Evolutionary conservation across 2,113 vertebrate genomes (phyloP).

Genomic region (Malurus cyaneus): DNA sequence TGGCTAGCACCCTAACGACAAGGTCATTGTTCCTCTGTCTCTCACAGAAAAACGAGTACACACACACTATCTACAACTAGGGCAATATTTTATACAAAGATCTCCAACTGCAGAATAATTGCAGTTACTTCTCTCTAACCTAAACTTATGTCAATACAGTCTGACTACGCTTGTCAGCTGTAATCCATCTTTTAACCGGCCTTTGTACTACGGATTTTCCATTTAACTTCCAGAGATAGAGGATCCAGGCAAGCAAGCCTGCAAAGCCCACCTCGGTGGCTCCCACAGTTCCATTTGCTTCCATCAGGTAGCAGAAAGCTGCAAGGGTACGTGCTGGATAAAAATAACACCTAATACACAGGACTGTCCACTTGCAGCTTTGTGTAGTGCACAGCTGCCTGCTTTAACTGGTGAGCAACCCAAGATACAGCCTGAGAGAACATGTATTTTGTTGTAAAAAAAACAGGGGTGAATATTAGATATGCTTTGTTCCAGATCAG

Average conservation of each 20-base stretch:
- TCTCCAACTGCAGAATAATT: conserved; percentile 23
- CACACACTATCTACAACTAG: conserved; percentile 18
- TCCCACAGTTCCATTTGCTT: background rate
- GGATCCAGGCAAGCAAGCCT: background rate
- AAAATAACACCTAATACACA: background rate
- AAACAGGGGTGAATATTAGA: background rate
- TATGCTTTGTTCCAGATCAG: background rate
- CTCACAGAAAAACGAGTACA: conserved; percentile 27
- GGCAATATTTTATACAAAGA: conserved; percentile 56
- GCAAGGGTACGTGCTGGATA: background rate
- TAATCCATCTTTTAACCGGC: conserved; percentile 54
- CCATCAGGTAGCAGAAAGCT: background rate
- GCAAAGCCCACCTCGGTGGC: background rate
- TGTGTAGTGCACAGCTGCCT: background rate
- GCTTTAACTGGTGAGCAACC: background rate
- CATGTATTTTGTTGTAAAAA: background rate
- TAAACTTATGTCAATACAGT: conserved; percentile 61
- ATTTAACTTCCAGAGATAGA: background rate
- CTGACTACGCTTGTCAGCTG: conserved; percentile 45
- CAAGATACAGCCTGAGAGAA: background rate
- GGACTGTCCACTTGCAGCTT: background rate
- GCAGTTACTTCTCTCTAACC: conserved; percentile 54
- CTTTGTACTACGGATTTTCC: conserved; percentile 13
- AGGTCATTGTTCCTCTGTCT: conserved; percentile 47
- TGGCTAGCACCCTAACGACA: conserved; percentile 9